Evolutionary conservation across 2,797 vertebrate species (phyloP), one percentile per base, ranked within the genome.

Genomic region (Allobates femoralis): DNA sequence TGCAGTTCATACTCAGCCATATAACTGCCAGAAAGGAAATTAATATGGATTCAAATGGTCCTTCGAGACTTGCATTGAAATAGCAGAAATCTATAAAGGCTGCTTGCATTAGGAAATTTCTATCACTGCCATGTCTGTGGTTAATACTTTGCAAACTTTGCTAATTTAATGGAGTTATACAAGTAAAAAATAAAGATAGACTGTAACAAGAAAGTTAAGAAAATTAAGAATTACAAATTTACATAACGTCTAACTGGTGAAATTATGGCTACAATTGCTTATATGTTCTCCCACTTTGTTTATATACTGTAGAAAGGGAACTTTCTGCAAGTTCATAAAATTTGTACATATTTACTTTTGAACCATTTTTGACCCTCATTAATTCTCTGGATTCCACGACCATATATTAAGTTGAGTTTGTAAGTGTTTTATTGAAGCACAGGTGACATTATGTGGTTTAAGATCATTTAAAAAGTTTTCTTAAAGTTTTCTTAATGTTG

Each of bases 21-120:
- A 97, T 98, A 98, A 99, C 96, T 98, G 97, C 97, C 96, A 96
- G 96, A 96, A 94, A 98, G 98, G 97, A 99, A 99, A 99, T 99
- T 96, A 99, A 99, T 99, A 99, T 99, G 96, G 98, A 99, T 99
- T 98, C 96, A 98, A 98, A 97, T 94, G 94, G 96, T 96, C 98
- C 97, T 97, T 86, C 21, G 98, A 98, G 98, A 97, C 94, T 41
- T 87, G 84, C 81, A 81, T 90, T 94, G 95, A 96, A 96, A 96
- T 92, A 94, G 96, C 92, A 93, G 91, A 94, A 95, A 97, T 97
- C 96, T 95, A 96, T 97, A 96, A 96, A 96, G 94, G 93, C 93
- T 95, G 95, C 95, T 96, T 95, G 94, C 93, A 93, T 95, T 96
- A 95, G 95, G 95, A 96, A 96, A 97, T 96, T 95, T 96, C 95